Conservation (phyloP, 2,113 vertebrate species). For the Sisor rabdophorus region DNA sequence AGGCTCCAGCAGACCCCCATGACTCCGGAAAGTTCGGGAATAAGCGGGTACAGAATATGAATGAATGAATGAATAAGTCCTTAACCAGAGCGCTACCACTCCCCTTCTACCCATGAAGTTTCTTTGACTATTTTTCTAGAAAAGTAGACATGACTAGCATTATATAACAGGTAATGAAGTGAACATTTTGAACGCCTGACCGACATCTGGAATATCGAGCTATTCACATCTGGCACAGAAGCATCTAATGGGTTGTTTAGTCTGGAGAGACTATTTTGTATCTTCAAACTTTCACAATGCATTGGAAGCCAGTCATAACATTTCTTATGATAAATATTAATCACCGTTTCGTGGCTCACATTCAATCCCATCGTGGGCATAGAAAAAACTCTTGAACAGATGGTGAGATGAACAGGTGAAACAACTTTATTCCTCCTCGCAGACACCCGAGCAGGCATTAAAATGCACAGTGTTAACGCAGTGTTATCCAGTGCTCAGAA, state of each 20-base stretch:
- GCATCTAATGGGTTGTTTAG: slow-evolving; percentile 10
- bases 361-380: slow-evolving; percentile 12
- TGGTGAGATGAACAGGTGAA: slow-evolving; percentile 28
- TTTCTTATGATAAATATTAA: slow-evolving; percentile 24
- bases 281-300: slow-evolving; percentile 1
- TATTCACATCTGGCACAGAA: slow-evolving; percentile 8
- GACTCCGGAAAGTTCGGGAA: too few species aligned
- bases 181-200: neutral
- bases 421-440: slow-evolving; percentile 16
- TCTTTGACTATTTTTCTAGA: neutral
- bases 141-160: neutral
- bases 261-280: neutral
- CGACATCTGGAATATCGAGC: slow-evolving; percentile 1
- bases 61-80: too few species aligned
- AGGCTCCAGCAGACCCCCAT: too few species aligned
- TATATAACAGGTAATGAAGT: slow-evolving; percentile 24
- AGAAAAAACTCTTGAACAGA: slow-evolving; percentile 28
- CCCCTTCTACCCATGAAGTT: too few species aligned
- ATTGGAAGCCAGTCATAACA: neutral
- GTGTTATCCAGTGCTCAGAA: slow-evolving; percentile 7
- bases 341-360: neutral
- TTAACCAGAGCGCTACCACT: too few species aligned
- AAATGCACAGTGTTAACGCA: slow-evolving; percentile 9
- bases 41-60: too few species aligned
- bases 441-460: neutral